Evolutionary conservation across 1,140 invertebrate species (phyloP).

Genomic region (Sinonovacula constricta): DNA sequence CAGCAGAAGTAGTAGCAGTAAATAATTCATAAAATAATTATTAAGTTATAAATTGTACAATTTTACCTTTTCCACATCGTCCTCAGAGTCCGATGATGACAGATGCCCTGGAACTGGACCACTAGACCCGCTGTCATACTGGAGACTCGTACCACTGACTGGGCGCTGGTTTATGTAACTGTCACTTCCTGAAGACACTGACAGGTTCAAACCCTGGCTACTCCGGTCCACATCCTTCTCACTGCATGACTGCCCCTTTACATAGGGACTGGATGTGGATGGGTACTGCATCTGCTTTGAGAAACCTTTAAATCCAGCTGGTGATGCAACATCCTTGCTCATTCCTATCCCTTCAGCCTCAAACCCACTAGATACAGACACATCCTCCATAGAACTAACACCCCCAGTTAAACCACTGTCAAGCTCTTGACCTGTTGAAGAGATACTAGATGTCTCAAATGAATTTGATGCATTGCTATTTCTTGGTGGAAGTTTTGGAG

Average conservation of each 20-base stretch:
- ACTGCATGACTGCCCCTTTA: constrained; percentile 6
- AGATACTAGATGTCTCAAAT: constrained; percentile 47
- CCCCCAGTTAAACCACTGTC: constrained; percentile 44
- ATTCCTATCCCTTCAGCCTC: neutral
- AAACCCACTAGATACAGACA: constrained; percentile 44
- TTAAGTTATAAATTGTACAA: too few relatives aligned
- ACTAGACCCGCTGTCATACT: constrained; percentile 37
- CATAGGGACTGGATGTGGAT: constrained; percentile 42
- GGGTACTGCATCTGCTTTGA: neutral
- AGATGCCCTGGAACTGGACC: constrained; percentile 2
- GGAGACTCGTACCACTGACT: constrained; percentile 44
- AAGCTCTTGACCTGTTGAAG: constrained; percentile 40
- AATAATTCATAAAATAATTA: too few relatives aligned
- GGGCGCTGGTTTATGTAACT: constrained; percentile 15
- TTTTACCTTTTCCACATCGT: constrained; percentile 43
- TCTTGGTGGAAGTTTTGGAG: constrained; percentile 51
- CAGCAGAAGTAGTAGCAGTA: too few relatives aligned
- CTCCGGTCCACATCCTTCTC: constrained; percentile 19
- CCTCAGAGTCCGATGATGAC: constrained; percentile 48
- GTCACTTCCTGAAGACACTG: constrained; percentile 13
- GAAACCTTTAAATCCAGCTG: constrained; percentile 12
- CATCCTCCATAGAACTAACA: constrained; percentile 37
- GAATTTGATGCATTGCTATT: constrained; percentile 32
- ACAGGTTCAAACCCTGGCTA: constrained; percentile 15
- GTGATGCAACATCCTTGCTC: constrained; percentile 1